phyloP scores from a whole-genome alignment of 2,113 vertebrate genomes.

The Stigmatopora argus region DNA sequence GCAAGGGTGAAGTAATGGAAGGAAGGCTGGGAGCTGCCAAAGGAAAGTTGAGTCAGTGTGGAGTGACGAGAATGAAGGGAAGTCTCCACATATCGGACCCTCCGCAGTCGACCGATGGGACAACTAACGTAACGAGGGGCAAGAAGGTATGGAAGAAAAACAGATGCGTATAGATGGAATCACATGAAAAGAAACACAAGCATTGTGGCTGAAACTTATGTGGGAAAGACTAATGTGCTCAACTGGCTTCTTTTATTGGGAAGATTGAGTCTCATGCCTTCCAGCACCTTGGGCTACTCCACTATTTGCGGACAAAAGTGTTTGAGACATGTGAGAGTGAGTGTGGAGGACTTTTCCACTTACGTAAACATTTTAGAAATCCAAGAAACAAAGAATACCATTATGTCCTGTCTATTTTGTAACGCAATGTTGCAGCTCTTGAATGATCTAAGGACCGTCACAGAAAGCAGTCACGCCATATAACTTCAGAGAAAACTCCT shows the following conservation, averaged over 20 bases:
- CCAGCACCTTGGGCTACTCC: not conserved
- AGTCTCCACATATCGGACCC: constrained; percentile 25
- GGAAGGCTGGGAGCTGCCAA: constrained; percentile 47
- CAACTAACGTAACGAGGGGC: constrained; percentile 5
- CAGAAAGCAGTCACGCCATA: not conserved
- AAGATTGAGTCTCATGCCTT: not conserved
- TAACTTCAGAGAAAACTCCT: not conserved
- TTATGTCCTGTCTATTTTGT: not conserved
- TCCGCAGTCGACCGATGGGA: constrained; percentile 28
- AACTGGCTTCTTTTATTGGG: not conserved
- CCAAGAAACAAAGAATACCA: not conserved
- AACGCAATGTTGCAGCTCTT: not conserved
- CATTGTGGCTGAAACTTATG: not conserved
- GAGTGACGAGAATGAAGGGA: constrained; percentile 35
- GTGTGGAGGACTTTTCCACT: not conserved
- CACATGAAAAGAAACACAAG: not conserved
- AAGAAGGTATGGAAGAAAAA: not conserved
- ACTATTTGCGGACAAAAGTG: not conserved
- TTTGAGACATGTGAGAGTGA: not conserved
- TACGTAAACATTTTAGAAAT: not conserved
- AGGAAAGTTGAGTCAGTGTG: constrained; percentile 61
- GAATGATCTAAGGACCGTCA: not conserved
- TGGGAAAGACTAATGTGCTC: not conserved
- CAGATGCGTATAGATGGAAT: constrained; percentile 1
- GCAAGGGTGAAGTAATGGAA: constrained; percentile 36